Percentiles rank a stretch among this genome's conserved stretches.
phyloP scores from a whole-genome alignment of 2,113 vertebrate species.

The Etia nguti region DNA sequence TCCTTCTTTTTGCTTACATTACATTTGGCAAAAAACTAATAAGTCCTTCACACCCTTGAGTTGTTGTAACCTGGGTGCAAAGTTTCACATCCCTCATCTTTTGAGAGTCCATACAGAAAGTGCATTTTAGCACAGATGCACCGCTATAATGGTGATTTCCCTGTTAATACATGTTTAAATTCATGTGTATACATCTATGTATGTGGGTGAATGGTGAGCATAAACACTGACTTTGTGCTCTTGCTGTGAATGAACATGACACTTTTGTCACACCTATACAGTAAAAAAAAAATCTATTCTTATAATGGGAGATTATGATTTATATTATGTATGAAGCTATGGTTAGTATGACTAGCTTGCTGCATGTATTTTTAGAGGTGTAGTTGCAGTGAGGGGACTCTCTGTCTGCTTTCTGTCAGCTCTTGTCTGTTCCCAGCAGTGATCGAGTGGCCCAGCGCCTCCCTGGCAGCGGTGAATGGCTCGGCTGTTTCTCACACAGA shows the following conservation, averaged over 20 bases:
- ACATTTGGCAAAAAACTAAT: neutral
- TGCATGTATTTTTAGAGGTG: conserved; percentile 47
- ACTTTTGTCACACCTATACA: neutral
- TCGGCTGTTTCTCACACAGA: conserved; percentile 11
- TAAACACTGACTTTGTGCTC: neutral
- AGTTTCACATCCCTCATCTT: neutral
- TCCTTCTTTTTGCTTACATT: neutral
- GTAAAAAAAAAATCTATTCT: neutral
- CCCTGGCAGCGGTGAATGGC: neutral
- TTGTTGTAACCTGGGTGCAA: neutral
- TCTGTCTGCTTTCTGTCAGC: conserved; percentile 52
- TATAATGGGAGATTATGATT: neutral
- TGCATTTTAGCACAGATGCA: neutral
- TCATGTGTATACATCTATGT: neutral
- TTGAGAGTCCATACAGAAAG: neutral
- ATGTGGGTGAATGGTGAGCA: neutral
- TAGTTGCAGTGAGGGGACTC: neutral
- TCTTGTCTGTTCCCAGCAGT: conserved; percentile 10
- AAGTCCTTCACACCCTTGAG: neutral
- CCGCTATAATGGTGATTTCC: neutral
- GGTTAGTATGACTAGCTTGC: neutral
- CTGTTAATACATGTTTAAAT: neutral
- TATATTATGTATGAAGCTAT: neutral
- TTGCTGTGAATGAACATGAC: neutral
- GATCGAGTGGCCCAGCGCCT: conserved; percentile 3